Base-by-base conservation (phyloP, 37 sponge, comb jelly and placozoan genomes). In the Crambe crambe region DNA sequence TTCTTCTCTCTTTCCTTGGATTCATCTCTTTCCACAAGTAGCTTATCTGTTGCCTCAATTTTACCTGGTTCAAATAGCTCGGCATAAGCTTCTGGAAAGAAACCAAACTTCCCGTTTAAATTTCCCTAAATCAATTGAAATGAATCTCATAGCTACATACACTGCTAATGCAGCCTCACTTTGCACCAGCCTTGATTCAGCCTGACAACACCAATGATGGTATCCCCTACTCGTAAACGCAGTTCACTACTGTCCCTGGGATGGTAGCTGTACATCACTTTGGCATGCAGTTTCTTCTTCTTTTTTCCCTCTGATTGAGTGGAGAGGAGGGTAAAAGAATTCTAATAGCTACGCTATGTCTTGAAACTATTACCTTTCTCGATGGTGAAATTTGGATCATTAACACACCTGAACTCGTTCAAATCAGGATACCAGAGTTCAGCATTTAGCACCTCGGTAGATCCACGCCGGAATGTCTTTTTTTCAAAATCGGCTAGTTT, bases 141-240 rank as follows among this genome's bases (percentile, higher is more conserved):
- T 15, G 3, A 8, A 27, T 69, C 29, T 72, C 22, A 8, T 42
- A 21, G 12, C 3, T 54, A 21, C 31, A 68, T 32, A 68, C 4
- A 37, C 31, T 4, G 5, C 20, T 6, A 37, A 37, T 68, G n/a
- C n/a, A n/a, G n/a, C n/a, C 37, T 51, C 30, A 79, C 80, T 56
- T 79, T 67, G 29, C 80, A 79, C 80, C 80, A 79, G 22, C 80
- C 80, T 36, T 79, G 67, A 32, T 68, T 54, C 37, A 79, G 68
- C 43, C 44, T 56, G 47, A 68, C 56, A 2, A 79, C 68, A 35
- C 68, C 70, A 30, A 56, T 68, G 51, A 79, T 51, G 9, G 47
- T 34, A 32, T 79, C 80, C 9, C 80, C 80, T 37, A 51, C 54
- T 17, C 27, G 42, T 10, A 70, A 70, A 12, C 26, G 23, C 0